A percentile compares a stretch with the other conserved stretches of the same genome.
These are phyloP conservation scores for Drosophila setifemur DNA, from an alignment of 1,140 invertebrate genomes.

Conservation along the genomic window DNA sequence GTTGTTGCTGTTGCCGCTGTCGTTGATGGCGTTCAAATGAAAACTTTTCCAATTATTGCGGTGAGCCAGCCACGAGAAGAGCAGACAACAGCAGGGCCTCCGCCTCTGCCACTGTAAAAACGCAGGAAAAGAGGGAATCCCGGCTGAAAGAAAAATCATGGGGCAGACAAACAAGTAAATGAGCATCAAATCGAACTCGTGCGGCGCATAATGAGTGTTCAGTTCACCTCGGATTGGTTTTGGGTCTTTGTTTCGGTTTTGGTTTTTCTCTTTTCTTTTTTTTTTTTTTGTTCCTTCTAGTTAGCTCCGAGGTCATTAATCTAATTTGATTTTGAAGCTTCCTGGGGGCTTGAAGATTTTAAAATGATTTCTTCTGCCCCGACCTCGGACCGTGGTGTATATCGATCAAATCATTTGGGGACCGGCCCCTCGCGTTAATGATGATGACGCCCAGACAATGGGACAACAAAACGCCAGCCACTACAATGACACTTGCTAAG, in stretches of 20 bases:
- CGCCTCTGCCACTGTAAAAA: slow-evolving; percentile 14
- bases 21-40: slow-evolving; percentile 79
- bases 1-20: slow-evolving; percentile 53
- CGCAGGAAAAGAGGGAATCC: slow-evolving; percentile 42
- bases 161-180: slow-evolving; percentile 77
- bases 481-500: slow-evolving; percentile 66
- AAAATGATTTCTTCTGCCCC: slow-evolving; percentile 45
- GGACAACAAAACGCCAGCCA: slow-evolving; percentile 3
- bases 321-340: slow-evolving; percentile 53
- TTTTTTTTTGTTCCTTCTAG: not conserved
- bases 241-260: not conserved
- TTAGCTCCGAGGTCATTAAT: slow-evolving; percentile 60
- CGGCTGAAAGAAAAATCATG: slow-evolving; percentile 44
- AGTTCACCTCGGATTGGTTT: slow-evolving; percentile 23
- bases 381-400: slow-evolving; percentile 48
- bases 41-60: slow-evolving; percentile 80
- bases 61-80: slow-evolving; percentile 46
- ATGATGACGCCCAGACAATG: slow-evolving; percentile 62
- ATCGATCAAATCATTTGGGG: slow-evolving; percentile 65
- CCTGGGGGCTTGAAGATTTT: slow-evolving; percentile 25
- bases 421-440: slow-evolving; percentile 51
- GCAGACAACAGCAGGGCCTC: slow-evolving; percentile 7
- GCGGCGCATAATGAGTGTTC: slow-evolving; percentile 70
- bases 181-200: slow-evolving; percentile 79
- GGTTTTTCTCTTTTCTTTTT: not conserved